Base-by-base conservation (phyloP, 2,888 invertebrate genomes). In the Eristalinus aeneus region DNA sequence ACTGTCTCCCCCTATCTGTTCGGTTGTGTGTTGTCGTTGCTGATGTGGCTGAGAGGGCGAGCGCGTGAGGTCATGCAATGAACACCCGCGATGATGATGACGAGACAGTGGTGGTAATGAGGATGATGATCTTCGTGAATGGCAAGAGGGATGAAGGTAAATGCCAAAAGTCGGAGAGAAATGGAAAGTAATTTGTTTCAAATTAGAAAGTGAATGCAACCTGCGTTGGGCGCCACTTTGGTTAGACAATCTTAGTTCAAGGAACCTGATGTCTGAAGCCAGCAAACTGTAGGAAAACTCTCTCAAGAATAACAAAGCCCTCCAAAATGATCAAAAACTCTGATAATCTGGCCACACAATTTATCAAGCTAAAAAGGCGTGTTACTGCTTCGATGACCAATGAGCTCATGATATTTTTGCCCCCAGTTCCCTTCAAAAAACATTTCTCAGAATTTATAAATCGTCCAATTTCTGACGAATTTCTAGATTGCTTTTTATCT, bases 51-150 rank as follows among this genome's bases (percentile, higher is more conserved):
- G 39, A 22, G 80, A 74, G 79, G 79, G 56, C 23, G 56, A 23
- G 11, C 23, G 10, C 64, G 39, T 78, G 79, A 74, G 71, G 69
- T 84, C 80, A 84, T 64, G 80, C 73, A 46, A 46, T 46, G 46
- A 46, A 46, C 46, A 46, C 46, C 46, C 46, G 16, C 46, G 74
- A 68, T 67, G 74, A 74, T 60, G 56, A 60, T 63, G 23, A 72
- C 36, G 11, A 53, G 12, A 27, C 31, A 12, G 31, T 23, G 36
- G 22, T 36, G 31, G 61, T 58, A 46, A n/a, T 64, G 61, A 54
- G 53, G 69, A 71, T 54, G 39, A 61, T 71, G 71, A 61, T 71
- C 31, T 60, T 65, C 54, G 22, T 54, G 65, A 36, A 63, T 68
- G n/a, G 16, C 8, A 16, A 39, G 11, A 36, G 23, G 61, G 61